Percentiles rank a stretch among this genome's conserved stretches.
Evolutionary conservation across 2,113 vertebrate species (phyloP).

Genomic region (Grammomys surdaster): DNA sequence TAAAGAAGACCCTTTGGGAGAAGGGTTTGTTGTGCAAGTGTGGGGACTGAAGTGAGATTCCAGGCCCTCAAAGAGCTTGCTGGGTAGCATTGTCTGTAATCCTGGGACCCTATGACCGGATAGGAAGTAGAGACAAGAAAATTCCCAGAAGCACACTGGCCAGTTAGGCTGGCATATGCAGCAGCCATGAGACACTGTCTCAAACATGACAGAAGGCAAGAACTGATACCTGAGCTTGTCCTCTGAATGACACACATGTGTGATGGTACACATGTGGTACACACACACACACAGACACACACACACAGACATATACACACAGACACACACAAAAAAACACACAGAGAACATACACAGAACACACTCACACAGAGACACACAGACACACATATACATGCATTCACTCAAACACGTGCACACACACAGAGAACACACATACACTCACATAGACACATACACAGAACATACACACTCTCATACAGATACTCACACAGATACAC

Average conservation of each 20-base stretch:
- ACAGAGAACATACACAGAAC: too few relatives aligned
- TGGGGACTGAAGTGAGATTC: not conserved
- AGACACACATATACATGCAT: not conserved
- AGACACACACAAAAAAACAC: too few relatives aligned
- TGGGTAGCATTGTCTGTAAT: not conserved
- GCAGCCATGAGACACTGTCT: not conserved
- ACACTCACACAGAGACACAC: too few relatives aligned
- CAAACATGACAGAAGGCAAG: not conserved
- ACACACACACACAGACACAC: too few relatives aligned
- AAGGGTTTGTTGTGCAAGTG: not conserved
- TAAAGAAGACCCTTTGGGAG: accelerated
- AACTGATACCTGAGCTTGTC: not conserved
- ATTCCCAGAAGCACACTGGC: not conserved
- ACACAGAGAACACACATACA: too few relatives aligned
- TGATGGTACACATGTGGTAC: not conserved
- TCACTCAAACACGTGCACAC: not conserved
- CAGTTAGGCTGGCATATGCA: not conserved
- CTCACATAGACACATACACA: too few relatives aligned
- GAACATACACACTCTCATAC: too few relatives aligned
- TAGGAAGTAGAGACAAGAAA: not conserved
- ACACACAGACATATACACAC: too few relatives aligned
- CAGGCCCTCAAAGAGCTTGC: too few relatives aligned
- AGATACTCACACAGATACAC: too few relatives aligned
- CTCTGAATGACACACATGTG: not conserved
- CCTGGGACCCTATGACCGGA: too few relatives aligned